Base-by-base conservation (phyloP, 2,888 invertebrate species). In the Cephus rjabovi region DNA sequence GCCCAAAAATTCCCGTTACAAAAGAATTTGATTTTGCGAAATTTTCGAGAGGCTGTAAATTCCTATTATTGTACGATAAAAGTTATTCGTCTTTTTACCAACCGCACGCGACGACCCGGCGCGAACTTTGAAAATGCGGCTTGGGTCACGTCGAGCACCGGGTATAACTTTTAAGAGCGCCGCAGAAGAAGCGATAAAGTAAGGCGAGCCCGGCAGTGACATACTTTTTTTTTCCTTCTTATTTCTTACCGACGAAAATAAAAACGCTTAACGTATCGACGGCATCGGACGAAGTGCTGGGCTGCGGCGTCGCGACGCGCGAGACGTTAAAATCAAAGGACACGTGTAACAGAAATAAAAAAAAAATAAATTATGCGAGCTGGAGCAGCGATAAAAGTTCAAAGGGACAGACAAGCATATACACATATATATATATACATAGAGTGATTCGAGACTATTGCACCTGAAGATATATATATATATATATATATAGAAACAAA, bases 341-440 rank as follows among this genome's bases (percentile, higher is more conserved):
- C 77, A 81, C 79, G 78, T 79, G 79, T 77, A 76, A 76, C 78
- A 79, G 74, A 81, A 79, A 77, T 79, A 6, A 9, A 56, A 81
- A 81, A 81, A 81, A 81, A 78, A 76, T 79, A 80, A 79, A 81
- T 80, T 79, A 81, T 78, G 78, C 79, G 75, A 80, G 81, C 76
- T 75, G 35, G 37, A 33, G 75, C 76, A 77, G 83, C 80, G 83
- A 83, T 84, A 83, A 85, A 84, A 84, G 84, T 83, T 85, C 83
- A 83, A 85, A 85, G 84, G 81, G 80, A 81, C 74, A 75, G 73
- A 69, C 15, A 40, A 23, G 23, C 56, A 56, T 56, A 56, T 23
- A 56, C 2, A 40, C 2, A 40, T 34, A 34, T 34, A 34, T 34
- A 35, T 35, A 35, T 11, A 35, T 12, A 12, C 3, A 35, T 12